Percentiles rank a stretch among this genome's conserved stretches.
phyloP scores from a whole-genome alignment of 2,888 invertebrate species.

The Antitype chi region DNA sequence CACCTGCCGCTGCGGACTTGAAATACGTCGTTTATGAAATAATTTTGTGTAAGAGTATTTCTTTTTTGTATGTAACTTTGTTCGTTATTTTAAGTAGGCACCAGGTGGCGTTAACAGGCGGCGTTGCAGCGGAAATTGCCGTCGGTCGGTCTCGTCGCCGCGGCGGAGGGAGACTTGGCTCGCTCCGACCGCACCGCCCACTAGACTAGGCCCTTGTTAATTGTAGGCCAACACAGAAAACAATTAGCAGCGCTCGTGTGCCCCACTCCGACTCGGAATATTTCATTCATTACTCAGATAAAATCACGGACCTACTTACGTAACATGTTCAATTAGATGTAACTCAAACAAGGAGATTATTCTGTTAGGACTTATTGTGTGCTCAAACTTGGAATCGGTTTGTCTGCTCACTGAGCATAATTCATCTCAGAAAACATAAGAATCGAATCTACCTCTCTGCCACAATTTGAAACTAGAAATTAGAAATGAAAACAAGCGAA shows the following conservation, averaged over 20 bases:
- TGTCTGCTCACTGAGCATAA: conserved; percentile 24
- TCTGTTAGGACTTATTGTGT: conserved; percentile 50
- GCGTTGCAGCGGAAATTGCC: conserved; percentile 83
- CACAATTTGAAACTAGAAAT: background rate
- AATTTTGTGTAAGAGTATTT: conserved; percentile 67
- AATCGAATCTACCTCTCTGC: background rate
- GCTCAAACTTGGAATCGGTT: conserved; percentile 47
- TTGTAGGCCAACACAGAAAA: conserved; percentile 81
- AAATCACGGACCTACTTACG: conserved; percentile 61
- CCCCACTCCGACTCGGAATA: conserved; percentile 64
- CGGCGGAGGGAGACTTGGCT: conserved; percentile 72
- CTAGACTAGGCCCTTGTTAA: conserved; percentile 75
- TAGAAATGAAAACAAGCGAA: conserved; percentile 13
- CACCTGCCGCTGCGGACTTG: conserved; percentile 75
- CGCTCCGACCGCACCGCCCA: conserved; percentile 70
- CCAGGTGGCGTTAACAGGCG: conserved; percentile 82
- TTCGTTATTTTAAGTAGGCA: conserved; percentile 77
- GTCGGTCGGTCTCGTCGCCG: conserved; percentile 72
- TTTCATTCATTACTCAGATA: conserved; percentile 66
- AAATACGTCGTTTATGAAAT: conserved; percentile 72
- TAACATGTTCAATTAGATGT: conserved; percentile 61
- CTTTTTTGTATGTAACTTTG: conserved; percentile 64
- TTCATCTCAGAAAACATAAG: conserved; percentile 10
- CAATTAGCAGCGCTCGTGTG: conserved; percentile 79
- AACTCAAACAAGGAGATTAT: conserved; percentile 60